These are phyloP conservation scores for Pseudopleuronectes americanus DNA, from an alignment of 2,797 vertebrate genomes.

Conservation along the genomic window DNA sequence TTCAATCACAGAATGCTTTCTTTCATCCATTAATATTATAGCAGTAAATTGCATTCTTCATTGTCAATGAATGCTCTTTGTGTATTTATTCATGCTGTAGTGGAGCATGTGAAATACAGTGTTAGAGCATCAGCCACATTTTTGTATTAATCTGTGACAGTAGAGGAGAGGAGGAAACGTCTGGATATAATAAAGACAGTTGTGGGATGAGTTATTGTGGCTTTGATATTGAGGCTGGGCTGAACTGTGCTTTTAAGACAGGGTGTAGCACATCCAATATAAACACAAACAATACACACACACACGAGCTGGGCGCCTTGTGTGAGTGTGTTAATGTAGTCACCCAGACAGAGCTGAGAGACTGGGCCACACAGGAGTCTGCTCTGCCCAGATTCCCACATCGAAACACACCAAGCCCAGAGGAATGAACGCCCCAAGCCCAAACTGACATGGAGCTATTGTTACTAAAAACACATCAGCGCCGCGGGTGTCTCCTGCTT, in stretches of 20 bases:
- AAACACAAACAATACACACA: slow-evolving; percentile 57
- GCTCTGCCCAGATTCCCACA: slow-evolving; percentile 57
- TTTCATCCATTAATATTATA: not conserved
- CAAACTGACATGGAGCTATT: slow-evolving; percentile 58
- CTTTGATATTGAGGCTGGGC: slow-evolving; percentile 63
- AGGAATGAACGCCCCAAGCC: slow-evolving; percentile 52
- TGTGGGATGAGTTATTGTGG: slow-evolving; percentile 79
- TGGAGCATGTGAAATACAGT: slow-evolving; percentile 2
- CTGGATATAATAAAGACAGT: slow-evolving; percentile 64
- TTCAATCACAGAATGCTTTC: not conserved
- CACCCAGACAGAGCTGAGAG: slow-evolving; percentile 55
- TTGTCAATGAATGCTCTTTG: not conserved
- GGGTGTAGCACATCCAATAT: slow-evolving; percentile 57
- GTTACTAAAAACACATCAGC: slow-evolving; percentile 56
- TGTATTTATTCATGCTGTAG: not conserved
- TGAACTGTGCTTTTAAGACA: slow-evolving; percentile 51
- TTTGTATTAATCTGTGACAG: slow-evolving; percentile 13
- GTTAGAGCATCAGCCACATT: slow-evolving; percentile 9
- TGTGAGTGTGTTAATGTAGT: slow-evolving; percentile 62
- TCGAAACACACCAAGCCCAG: slow-evolving; percentile 48
- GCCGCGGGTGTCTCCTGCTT: slow-evolving; percentile 37
- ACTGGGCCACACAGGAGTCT: slow-evolving; percentile 72
- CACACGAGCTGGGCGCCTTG: slow-evolving; percentile 37
- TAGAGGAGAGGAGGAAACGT: slow-evolving; percentile 41
- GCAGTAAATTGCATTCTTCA: not conserved